phyloP scores from a whole-genome alignment of 2,888 invertebrate genomes.

The Drosophila planitibia region DNA sequence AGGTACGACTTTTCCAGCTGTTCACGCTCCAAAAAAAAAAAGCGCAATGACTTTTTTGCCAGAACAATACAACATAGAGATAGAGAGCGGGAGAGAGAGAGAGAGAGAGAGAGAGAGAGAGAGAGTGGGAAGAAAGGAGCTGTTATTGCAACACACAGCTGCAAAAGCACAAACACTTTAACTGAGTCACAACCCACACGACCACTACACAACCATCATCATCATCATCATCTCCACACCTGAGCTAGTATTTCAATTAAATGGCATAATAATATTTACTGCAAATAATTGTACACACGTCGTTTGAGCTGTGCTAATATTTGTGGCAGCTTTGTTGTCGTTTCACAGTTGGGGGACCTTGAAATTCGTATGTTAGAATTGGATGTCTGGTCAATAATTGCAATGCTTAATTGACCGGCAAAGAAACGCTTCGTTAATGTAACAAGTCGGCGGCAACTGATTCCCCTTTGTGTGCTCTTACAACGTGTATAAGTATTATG shows the following conservation, averaged over 20 bases:
- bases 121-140: conserved; percentile 6
- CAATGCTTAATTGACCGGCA: conserved; percentile 52
- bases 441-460: conserved; percentile 24
- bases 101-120: neutral
- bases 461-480: conserved; percentile 2
- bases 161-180: conserved; percentile 17
- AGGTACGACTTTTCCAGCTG: conserved; percentile 72
- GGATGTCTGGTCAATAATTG: conserved; percentile 56
- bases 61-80: conserved; percentile 54
- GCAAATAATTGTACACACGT: conserved; percentile 63
- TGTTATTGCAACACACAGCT: conserved; percentile 18
- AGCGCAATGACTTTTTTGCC: conserved; percentile 63
- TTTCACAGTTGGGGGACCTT: conserved; percentile 16
- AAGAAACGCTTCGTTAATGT: conserved; percentile 29
- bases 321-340: conserved; percentile 27
- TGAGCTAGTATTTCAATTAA: conserved; percentile 57
- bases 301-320: conserved; percentile 50
- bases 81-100: neutral
- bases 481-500: conserved; percentile 4
- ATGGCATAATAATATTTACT: conserved; percentile 63
- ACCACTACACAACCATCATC: conserved; percentile 6
- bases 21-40: conserved; percentile 75
- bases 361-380: conserved; percentile 3
- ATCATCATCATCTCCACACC: conserved; percentile 9
- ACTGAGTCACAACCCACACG: conserved; percentile 43